Conservation (phyloP, 2,797 vertebrate genomes). For the Acropternis orthonyx region DNA sequence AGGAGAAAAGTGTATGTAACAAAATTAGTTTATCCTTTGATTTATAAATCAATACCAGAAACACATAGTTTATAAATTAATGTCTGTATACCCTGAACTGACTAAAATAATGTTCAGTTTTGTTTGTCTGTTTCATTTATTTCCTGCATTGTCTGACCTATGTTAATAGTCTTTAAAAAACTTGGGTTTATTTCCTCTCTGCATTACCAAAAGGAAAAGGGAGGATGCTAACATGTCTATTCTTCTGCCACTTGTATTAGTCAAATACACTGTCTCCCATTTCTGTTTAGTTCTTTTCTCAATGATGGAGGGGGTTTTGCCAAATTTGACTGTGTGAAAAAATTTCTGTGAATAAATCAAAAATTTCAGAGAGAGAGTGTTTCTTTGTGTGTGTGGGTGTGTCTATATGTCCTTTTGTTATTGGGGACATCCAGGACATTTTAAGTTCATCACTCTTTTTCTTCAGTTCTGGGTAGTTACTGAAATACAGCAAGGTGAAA, state of each 20-base stretch:
- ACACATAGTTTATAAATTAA: not conserved
- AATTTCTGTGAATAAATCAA: not conserved
- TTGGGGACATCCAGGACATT: fast-evolving
- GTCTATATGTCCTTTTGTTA: not conserved
- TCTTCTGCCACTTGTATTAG: not conserved
- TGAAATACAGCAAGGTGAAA: not conserved
- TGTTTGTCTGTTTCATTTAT: not conserved
- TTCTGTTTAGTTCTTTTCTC: not conserved
- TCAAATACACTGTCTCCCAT: not conserved
- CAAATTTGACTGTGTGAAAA: not conserved
- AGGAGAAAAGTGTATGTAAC: not conserved
- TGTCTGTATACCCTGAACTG: not conserved
- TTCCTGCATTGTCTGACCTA: not conserved
- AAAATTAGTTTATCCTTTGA: not conserved
- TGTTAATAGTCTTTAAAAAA: not conserved
- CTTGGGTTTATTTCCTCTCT: not conserved
- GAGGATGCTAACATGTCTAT: not conserved
- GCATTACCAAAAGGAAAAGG: not conserved
- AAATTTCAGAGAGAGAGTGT: not conserved
- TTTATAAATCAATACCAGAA: not conserved
- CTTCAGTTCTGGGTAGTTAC: not conserved
- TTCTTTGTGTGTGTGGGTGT: fast-evolving
- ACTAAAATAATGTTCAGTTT: not conserved
- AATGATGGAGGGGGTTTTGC: too few relatives aligned
- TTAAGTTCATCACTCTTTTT: not conserved